Percentiles rank a stretch among this genome's conserved stretches.
Conservation (phyloP, 2,888 invertebrate species). For the Cyaniris semiargus region DNA sequence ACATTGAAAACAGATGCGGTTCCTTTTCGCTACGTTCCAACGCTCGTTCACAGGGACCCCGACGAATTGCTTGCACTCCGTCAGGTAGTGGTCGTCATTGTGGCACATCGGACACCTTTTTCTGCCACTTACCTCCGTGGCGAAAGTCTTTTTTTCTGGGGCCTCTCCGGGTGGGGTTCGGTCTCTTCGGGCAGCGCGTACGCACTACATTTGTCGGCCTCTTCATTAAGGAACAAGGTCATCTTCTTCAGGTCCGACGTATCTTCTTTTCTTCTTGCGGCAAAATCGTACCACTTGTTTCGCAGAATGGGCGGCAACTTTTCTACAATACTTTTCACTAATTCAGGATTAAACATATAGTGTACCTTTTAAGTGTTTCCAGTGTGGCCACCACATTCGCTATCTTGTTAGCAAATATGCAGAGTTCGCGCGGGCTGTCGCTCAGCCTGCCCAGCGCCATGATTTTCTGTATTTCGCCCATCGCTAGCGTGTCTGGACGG, state of each 20-base stretch:
- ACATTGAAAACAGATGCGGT: not conserved
- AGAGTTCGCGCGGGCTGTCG: not conserved
- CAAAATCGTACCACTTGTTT: slow-evolving; percentile 20
- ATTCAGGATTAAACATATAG: not conserved
- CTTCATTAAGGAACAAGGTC: not conserved
- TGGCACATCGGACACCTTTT: not conserved
- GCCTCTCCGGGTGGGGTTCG: not conserved
- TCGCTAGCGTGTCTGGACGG: not conserved
- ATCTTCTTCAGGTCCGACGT: not conserved
- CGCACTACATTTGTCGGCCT: not conserved
- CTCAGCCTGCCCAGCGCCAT: not conserved
- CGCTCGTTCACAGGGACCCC: not conserved
- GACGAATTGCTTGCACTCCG: not conserved
- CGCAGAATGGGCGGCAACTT: not conserved
- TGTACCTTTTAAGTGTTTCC: not conserved
- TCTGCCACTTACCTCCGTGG: not conserved
- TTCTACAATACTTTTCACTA: not conserved
- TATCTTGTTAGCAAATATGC: slow-evolving; percentile 1
- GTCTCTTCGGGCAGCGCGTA: not conserved
- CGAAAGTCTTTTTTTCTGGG: not conserved
- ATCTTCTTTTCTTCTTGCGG: not conserved
- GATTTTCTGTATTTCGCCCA: not conserved
- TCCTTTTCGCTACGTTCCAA: not conserved
- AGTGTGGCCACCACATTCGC: not conserved
- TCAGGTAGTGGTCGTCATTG: not conserved